Conservation (phyloP, 2,113 vertebrate species). For the Turnix velox region DNA sequence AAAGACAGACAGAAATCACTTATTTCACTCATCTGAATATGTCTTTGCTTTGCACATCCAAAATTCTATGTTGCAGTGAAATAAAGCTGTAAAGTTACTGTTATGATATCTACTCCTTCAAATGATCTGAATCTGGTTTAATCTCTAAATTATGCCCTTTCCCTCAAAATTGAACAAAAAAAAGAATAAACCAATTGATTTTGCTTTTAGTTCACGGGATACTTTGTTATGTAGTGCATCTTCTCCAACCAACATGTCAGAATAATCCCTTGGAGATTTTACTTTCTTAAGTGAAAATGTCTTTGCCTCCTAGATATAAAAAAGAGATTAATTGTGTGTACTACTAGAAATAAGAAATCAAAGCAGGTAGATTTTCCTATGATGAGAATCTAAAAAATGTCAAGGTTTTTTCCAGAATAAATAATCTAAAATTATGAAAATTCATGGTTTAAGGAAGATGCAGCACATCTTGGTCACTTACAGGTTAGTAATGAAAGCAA, state of each 20-base stretch:
- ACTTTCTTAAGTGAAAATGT: background rate
- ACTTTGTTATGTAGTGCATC: fast-evolving
- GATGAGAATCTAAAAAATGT: background rate
- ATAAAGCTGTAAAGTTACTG: background rate
- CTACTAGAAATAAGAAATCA: background rate
- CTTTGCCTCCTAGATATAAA: background rate
- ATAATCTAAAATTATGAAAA: background rate
- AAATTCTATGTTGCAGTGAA: background rate
- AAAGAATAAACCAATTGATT: background rate
- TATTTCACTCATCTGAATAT: background rate
- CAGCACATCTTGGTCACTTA: background rate
- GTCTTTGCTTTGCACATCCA: background rate
- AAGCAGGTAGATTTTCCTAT: background rate
- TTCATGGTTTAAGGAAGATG: background rate
- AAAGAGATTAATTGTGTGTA: background rate
- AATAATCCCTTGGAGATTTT: background rate
- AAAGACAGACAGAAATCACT: background rate
- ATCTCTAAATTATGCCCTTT: background rate
- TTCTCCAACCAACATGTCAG: background rate
- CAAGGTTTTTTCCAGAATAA: fast-evolving
- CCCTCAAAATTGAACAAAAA: background rate
- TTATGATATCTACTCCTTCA: background rate
- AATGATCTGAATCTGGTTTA: background rate
- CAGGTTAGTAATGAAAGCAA: background rate
- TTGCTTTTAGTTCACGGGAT: background rate